Evolutionary conservation across 2,888 invertebrate genomes (phyloP).

Genomic region (Eilema sororculum): DNA sequence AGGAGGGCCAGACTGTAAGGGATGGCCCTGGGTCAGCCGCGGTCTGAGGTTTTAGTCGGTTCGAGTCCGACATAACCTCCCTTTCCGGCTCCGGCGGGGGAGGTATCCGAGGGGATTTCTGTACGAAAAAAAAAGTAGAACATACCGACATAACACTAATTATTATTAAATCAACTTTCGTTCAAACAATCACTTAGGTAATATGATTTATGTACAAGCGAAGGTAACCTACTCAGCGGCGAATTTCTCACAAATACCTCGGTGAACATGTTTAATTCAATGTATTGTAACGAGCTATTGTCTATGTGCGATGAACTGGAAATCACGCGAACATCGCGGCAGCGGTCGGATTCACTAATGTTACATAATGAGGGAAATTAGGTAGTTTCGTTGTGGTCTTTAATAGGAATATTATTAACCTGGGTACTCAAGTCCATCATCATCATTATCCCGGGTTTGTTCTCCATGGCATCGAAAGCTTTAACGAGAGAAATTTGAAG

Average conservation of each 20-base stretch:
- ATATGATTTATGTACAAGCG: constrained; percentile 11
- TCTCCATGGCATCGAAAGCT: too few relatives aligned
- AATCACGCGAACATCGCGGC: constrained; percentile 28
- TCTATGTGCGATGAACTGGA: constrained; percentile 42
- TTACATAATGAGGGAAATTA: constrained; percentile 8
- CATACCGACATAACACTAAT: neutral
- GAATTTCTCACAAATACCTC: constrained; percentile 33
- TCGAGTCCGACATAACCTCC: too few relatives aligned
- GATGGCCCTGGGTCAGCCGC: too few relatives aligned
- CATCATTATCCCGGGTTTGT: too few relatives aligned
- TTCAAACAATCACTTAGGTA: neutral
- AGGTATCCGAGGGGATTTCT: too few relatives aligned
- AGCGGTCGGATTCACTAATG: neutral
- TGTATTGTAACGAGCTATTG: constrained; percentile 45
- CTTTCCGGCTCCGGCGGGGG: too few relatives aligned
- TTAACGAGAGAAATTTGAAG: too few relatives aligned
- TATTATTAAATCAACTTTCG: constrained; percentile 3
- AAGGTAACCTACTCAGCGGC: constrained; percentile 6
- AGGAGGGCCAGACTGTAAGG: too few relatives aligned
- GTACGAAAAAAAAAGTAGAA: too few relatives aligned
- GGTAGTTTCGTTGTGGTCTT: neutral
- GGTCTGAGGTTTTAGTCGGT: too few relatives aligned
- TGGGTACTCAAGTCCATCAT: too few relatives aligned
- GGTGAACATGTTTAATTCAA: constrained; percentile 49
- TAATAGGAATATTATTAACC: too few relatives aligned